Evolutionary conservation across 1,140 invertebrate genomes (phyloP), one percentile per base, ranked within the genome.

Genomic region (Elysia chlorotica): DNA sequence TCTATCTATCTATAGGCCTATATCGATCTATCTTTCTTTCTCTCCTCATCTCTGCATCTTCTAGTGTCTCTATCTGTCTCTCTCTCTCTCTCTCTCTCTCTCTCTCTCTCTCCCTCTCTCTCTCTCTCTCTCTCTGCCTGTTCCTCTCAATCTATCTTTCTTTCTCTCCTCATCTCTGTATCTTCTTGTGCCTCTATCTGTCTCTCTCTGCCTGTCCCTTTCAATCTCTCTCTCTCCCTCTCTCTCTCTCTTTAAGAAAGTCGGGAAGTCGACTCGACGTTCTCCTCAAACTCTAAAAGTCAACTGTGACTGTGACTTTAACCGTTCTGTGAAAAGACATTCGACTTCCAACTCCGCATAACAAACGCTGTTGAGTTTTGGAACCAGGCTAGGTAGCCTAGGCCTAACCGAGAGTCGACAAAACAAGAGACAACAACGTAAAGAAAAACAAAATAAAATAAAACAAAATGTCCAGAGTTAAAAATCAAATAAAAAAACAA

Each of bases 31-130:
- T 63, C 30, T 25, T 31, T 63, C 28, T 63, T 2, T 63, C 61
- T 4, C 31, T 6, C 30, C 35, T 21, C 35, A 3, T 63, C 30
- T 63, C 30, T 63, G 30, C 6, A 17, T 63, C 28, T 30, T 28
- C n/a, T 23, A 25, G 28, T 35, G 19, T 35, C 61, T 35, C 61
- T n/a, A 25, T 35, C 61, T 35, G 28, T 63, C 61, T 63, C 61
- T 63, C 61, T 30, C 61, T 63, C 28, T 30, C 61, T 63, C 28
- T 30, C 61, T 63, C 61, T 63, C 61, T 63, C 61, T 63, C 61
- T 63, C 61, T 30, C 61, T 63, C 61, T 63, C 61, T 63, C 61
- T 63, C 61, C n/a, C 21, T 30, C 61, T 30, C 30, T 14, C 28
- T 10, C 17, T 33, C 61, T 10, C 61, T 63, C 30, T 3, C 10